Evolutionary conservation across 92 coral and sea anemone species (phyloP), one percentile per base, ranked within the genome.

Genomic region (Epizoanthus fatuus): DNA sequence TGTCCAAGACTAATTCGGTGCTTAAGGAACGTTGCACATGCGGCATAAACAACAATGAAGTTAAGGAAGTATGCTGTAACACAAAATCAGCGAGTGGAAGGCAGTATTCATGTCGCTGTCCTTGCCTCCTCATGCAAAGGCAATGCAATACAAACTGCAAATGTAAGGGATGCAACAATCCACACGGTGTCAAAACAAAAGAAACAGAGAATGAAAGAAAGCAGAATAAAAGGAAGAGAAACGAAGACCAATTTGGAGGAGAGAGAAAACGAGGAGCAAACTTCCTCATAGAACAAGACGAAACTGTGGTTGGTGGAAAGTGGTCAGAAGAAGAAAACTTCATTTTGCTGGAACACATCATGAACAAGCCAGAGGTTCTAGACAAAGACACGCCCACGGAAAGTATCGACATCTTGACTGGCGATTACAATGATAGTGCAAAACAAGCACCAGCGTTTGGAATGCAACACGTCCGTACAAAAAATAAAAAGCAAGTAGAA

Each of bases 281-380:
- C 15, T 88, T 72, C 77, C 35, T 88, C 70, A 59, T 47, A 20
- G 81, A 56, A 38, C 66, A 82, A 15, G 87, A 84, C 37, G 92
- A 88, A 68, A 70, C 79, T 10, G 63, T 84, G 42, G 58, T 63
- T 49, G 81, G 54, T 37, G 84, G 88, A 39, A 83, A 76, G 35
- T 88, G 92, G 92, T 83, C 92, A 47, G 72, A 88, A 16, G 84
- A 88, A 64, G 91, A 88, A 88, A 88, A 77, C 63, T 66, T 74
- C 51, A 53, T 88, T 58, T 81, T 88, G 13, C 75, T 88, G 10
- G 69, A 82, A 69, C 91, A 65, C 59, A 51, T 85, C 44, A 77
- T 85, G 82, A 49, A 29, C 63, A 49, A 74, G 25, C 84, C 89
- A 54, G 84, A 63, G 10, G 59, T 75, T 35, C 84, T 85, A 44